A percentile compares a stretch with the other conserved stretches of the same genome.
phyloP scores from a whole-genome alignment of 2,113 vertebrate genomes.

The Tragelaphus strepsiceros region DNA sequence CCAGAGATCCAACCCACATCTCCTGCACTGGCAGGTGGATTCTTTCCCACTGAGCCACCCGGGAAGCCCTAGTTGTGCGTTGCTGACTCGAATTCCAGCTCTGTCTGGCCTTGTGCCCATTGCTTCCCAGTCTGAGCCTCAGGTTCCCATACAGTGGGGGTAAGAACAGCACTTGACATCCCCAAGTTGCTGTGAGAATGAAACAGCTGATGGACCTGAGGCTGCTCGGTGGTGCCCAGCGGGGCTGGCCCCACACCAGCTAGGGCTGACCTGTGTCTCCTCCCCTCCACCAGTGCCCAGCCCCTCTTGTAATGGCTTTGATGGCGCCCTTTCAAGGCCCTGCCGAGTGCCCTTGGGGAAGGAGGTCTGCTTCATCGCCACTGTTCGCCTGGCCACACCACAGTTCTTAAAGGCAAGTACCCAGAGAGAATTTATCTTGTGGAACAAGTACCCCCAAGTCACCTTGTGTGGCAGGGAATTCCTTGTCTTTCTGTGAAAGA shows the following conservation, averaged over 20 bases:
- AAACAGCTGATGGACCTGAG: background rate
- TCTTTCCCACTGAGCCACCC: background rate
- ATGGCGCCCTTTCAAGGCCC: conserved; percentile 79
- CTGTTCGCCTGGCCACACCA: conserved; percentile 85
- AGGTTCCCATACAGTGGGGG: background rate
- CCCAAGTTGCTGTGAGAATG: background rate
- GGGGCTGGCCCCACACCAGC: background rate
- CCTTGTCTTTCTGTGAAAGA: background rate
- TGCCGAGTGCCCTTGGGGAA: conserved; percentile 78
- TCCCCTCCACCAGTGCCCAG: conserved; percentile 78
- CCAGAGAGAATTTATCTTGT: background rate
- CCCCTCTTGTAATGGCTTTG: conserved; percentile 83
- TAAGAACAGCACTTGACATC: rapidly evolving
- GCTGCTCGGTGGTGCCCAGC: rapidly evolving
- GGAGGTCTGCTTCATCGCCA: conserved; percentile 85
- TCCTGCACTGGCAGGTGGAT: background rate
- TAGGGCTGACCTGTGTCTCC: background rate
- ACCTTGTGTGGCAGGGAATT: background rate
- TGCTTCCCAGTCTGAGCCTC: background rate
- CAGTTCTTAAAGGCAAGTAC: conserved; percentile 85
- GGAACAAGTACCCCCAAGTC: background rate
- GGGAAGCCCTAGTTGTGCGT: background rate
- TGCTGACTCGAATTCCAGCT: background rate
- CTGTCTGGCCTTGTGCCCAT: background rate
- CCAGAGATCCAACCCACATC: background rate